These are phyloP conservation scores for Tenthredo amoena DNA, from an alignment of 2,888 invertebrate genomes.

Conservation along the genomic window DNA sequence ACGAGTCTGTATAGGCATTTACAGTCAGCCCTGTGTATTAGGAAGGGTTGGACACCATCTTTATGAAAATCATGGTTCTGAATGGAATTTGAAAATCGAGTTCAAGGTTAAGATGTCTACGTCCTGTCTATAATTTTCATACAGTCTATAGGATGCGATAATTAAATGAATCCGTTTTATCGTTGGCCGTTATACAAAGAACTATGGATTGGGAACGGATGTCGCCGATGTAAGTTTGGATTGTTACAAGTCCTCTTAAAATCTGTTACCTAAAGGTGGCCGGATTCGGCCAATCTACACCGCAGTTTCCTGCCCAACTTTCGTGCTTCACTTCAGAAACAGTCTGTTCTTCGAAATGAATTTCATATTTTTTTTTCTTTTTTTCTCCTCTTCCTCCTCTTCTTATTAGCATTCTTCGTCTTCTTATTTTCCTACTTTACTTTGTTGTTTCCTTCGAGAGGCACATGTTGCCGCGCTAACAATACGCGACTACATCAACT, in stretches of 20 bases:
- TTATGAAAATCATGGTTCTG: too few species aligned
- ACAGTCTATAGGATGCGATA: constrained; percentile 25
- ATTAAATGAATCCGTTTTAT: constrained; percentile 22
- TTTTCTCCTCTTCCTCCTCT: not conserved
- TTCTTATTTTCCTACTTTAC: not conserved
- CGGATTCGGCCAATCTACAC: constrained; percentile 44
- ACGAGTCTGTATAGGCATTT: not conserved
- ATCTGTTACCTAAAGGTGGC: constrained; percentile 37
- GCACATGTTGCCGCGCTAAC: constrained; percentile 42
- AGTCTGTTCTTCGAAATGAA: constrained; percentile 29
- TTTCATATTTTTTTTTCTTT: not conserved
- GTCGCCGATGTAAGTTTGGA: not conserved
- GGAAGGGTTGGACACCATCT: not conserved
- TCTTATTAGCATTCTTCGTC: not conserved
- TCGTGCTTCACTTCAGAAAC: not conserved
- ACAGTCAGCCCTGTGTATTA: not conserved
- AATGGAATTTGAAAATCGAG: too few species aligned
- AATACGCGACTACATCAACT: constrained; percentile 12
- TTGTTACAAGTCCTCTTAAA: not conserved
- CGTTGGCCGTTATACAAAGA: not conserved
- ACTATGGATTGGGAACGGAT: constrained; percentile 9
- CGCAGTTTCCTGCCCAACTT: constrained; percentile 43
- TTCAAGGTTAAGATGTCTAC: not conserved
- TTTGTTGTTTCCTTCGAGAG: constrained; percentile 16
- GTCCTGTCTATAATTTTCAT: not conserved